phyloP scores from a whole-genome alignment of 1,140 invertebrate genomes.

The Brachionus angularis region DNA sequence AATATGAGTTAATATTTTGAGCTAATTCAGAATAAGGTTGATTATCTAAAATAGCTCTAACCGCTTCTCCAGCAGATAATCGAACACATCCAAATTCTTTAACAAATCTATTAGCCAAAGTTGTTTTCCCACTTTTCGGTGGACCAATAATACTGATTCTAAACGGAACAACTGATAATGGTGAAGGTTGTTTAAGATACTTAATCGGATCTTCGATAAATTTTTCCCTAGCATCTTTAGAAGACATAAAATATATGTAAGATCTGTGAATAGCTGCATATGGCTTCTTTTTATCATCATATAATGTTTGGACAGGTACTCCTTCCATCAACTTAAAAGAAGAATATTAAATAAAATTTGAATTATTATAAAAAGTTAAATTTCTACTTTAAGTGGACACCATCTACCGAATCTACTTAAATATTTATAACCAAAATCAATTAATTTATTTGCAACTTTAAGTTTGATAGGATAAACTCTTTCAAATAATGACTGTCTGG shows the following conservation, averaged over 20 bases:
- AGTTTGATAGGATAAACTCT: slow-evolving; percentile 55
- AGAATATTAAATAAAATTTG: neutral
- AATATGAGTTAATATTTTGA: slow-evolving; percentile 49
- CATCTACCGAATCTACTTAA: slow-evolving; percentile 57
- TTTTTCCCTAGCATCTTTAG: slow-evolving; percentile 48
- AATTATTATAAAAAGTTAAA: neutral
- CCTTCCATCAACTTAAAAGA: slow-evolving; percentile 52
- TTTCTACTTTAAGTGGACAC: slow-evolving; percentile 57
- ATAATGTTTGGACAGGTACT: slow-evolving; percentile 55
- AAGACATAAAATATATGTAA: slow-evolving; percentile 56
- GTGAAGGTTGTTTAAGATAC: slow-evolving; percentile 52
- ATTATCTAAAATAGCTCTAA: slow-evolving; percentile 50
- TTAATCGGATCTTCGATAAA: slow-evolving; percentile 55
- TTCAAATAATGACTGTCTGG: slow-evolving; percentile 56
- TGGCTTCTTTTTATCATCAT: slow-evolving; percentile 50
- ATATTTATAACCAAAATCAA: slow-evolving; percentile 56
- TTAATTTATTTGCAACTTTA: slow-evolving; percentile 51
- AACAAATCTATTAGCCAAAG: slow-evolving; percentile 56
- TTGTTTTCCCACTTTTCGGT: slow-evolving; percentile 58
- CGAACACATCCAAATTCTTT: slow-evolving; percentile 54
- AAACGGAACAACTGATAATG: slow-evolving; percentile 57
- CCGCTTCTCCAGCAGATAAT: slow-evolving; percentile 56
- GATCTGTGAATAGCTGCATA: slow-evolving; percentile 55
- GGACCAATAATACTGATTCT: slow-evolving; percentile 57
- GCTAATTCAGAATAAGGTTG: slow-evolving; percentile 53